phyloP scores from a whole-genome alignment of 2,888 invertebrate genomes.

The Zygaena filipendulae region DNA sequence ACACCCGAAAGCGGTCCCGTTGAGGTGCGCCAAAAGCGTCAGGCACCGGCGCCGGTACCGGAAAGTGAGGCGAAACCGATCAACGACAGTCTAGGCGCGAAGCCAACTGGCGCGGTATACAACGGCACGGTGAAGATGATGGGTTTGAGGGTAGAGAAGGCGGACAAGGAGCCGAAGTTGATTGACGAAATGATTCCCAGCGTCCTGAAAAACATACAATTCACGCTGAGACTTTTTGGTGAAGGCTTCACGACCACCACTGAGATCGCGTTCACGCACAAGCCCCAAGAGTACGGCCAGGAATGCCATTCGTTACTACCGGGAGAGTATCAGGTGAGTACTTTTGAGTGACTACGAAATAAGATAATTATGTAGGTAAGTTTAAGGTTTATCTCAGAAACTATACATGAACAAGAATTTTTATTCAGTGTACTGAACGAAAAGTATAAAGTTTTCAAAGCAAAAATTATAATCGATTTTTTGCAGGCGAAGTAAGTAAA shows the following conservation, averaged over 20 bases:
- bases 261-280: slow-evolving; percentile 44
- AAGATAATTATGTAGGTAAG: too few relatives aligned
- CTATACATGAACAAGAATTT: too few relatives aligned
- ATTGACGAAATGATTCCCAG: slow-evolving; percentile 48
- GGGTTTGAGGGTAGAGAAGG: slow-evolving; percentile 47
- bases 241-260: slow-evolving; percentile 36
- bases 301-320: slow-evolving; percentile 31
- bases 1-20: slow-evolving; percentile 5
- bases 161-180: slow-evolving; percentile 45
- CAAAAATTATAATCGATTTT: too few relatives aligned
- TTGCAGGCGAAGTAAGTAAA: too few relatives aligned
- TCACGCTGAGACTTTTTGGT: slow-evolving; percentile 44
- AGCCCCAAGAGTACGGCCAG: slow-evolving; percentile 24
- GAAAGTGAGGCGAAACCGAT: too few relatives aligned
- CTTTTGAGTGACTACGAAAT: not conserved
- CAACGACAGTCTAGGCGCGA: too few relatives aligned
- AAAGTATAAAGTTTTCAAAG: too few relatives aligned
- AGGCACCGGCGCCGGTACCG: not conserved
- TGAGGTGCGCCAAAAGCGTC: not conserved
- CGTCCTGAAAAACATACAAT: slow-evolving; percentile 35
- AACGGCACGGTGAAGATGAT: slow-evolving; percentile 23
- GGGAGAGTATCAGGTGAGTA: slow-evolving; percentile 37
- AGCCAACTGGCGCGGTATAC: not conserved
- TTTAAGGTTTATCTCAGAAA: not conserved
- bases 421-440: too few relatives aligned